Conservation (phyloP, 2,888 invertebrate species). For the Amiota communis region DNA sequence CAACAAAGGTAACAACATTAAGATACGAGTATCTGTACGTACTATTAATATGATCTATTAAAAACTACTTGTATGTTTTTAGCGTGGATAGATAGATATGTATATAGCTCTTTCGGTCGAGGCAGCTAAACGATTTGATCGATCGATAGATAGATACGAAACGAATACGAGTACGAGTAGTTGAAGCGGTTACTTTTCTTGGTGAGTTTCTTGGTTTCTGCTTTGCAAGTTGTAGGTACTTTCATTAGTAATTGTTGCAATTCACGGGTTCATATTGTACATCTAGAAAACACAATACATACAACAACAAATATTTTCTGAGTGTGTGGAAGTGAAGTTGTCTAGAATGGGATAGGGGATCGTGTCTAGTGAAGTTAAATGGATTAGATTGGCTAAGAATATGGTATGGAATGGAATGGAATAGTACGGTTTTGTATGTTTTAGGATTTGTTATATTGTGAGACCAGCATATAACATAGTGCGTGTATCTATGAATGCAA, state of each 20-base stretch:
- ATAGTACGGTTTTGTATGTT: neutral
- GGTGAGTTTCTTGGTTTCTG: conserved; percentile 23
- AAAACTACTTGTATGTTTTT: too few species aligned
- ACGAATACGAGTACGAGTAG: conserved; percentile 19
- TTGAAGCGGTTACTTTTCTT: conserved; percentile 35
- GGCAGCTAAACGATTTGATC: conserved; percentile 8
- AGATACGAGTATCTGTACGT: neutral
- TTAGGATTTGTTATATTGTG: conserved; percentile 17
- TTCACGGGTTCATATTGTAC: conserved; percentile 24
- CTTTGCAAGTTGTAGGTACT: conserved; percentile 21
- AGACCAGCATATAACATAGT: conserved; percentile 21
- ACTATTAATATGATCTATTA: too few species aligned
- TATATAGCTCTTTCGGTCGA: neutral
- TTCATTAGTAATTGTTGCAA: conserved; percentile 15
- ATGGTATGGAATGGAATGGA: neutral
- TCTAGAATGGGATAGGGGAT: neutral
- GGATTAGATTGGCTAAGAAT: neutral
- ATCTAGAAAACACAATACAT: conserved; percentile 30
- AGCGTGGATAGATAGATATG: neutral
- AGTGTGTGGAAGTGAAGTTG: conserved; percentile 17
- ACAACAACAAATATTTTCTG: conserved; percentile 26
- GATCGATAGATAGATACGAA: conserved; percentile 16
- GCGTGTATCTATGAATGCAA: conserved; percentile 49
- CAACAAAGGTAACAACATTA: neutral
- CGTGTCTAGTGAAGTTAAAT: neutral